Evolutionary conservation across 2,888 invertebrate species (phyloP).

Genomic region (Mesorhabditis spiculigera): DNA sequence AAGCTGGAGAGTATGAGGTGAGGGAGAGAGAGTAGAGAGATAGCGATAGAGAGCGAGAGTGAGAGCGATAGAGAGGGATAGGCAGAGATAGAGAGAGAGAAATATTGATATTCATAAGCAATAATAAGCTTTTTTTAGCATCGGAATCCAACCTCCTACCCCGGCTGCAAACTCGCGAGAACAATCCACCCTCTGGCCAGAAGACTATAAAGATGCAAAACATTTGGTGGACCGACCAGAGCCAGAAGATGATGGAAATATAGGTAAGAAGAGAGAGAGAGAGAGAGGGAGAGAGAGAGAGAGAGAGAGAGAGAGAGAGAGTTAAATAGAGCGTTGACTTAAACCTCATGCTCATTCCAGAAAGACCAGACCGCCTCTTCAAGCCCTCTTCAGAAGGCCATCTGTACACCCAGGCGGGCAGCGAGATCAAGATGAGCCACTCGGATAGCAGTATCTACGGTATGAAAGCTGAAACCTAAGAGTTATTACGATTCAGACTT

Average conservation of each 20-base stretch:
- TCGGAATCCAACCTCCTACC: slow-evolving; percentile 41
- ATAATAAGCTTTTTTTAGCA: slow-evolving; percentile 18
- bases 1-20: background rate
- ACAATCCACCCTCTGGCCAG: slow-evolving; percentile 18
- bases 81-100: too few species aligned
- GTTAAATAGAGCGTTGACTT: too few species aligned
- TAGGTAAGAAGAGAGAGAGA: background rate
- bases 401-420: slow-evolving; percentile 7
- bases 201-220: background rate
- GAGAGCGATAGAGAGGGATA: too few species aligned
- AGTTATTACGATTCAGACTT: too few species aligned
- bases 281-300: too few species aligned
- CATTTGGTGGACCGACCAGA: too few species aligned
- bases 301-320: background rate
- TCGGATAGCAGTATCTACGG: slow-evolving; percentile 41
- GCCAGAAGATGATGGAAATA: background rate
- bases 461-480: background rate
- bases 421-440: slow-evolving; percentile 33
- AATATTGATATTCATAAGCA: too few species aligned
- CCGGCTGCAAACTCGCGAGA: slow-evolving; percentile 29
- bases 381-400: slow-evolving; percentile 21
- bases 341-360: too few species aligned
- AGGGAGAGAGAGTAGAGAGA: background rate
- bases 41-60: too few species aligned
- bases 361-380: slow-evolving; percentile 12